Base-by-base conservation (phyloP, 35 echinoderm and acorn worm species). In the Heliocidaris erythrogramma region DNA sequence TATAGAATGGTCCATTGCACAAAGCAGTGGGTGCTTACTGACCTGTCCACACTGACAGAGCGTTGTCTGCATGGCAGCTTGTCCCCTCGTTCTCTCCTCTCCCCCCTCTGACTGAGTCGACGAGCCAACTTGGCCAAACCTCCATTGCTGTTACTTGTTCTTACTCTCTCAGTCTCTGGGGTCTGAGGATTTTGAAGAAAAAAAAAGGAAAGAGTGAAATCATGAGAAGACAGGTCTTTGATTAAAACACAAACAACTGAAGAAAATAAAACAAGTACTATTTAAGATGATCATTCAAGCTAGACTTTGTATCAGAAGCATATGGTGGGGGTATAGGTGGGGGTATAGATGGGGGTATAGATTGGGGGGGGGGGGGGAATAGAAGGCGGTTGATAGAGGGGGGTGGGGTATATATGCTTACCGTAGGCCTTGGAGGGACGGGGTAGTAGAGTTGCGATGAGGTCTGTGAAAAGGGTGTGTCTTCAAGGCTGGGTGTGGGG, bases 41-140 rank as follows among this genome's bases (percentile, higher is more conserved):
- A 98, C 97, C 97, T 98, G 94, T 98, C 97, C 53, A 98, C 97
- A 93, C 97, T 98, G 48, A 98, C 96, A 69, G 97, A 98, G 53
- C 97, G 94, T 52, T 96, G 95, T 60, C 97, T 60, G 30, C 94
- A 94, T 53, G 96, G 97, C 21, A 94, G 95, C 78, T 96, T 95
- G 59, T 95, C 94, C 52, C 96, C 98, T 31, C 93, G 85, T 7
- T 97, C 95, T 48, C 97, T 92, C 93, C 94, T 96, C 11, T 99
- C 98, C 7, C 98, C 97, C 88, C 95, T 95, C 90, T 99, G 98
- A 32, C 98, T 99, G 48, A 99, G 97, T 85, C 98, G 95, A 24
- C 98, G 90, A 8, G 98, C 98, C 89, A 99, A 93, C 85, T 97
- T 97, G 24, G 96, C 95, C 13, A 99, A 93, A 30, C 98, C 95